Conservation (phyloP, 2,113 vertebrate genomes). For the Peromyscus polionotus region DNA sequence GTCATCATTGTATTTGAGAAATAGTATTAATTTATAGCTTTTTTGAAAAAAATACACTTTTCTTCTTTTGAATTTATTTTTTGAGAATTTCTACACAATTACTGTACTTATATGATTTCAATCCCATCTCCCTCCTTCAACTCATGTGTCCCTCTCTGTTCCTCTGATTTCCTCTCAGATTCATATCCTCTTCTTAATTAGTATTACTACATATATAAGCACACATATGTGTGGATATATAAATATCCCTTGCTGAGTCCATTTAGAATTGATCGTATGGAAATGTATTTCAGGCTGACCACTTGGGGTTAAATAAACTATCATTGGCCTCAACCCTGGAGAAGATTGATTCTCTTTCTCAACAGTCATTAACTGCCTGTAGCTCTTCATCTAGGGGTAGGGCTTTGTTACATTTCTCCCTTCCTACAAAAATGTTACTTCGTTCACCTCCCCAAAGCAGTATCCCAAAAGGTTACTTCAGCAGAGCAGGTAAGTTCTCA, state of each 20-base stretch:
- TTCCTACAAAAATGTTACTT: slow-evolving; percentile 4
- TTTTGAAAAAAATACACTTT: neutral
- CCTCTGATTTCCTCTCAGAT: neutral
- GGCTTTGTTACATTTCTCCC: neutral
- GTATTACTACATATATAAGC: neutral
- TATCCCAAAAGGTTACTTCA: neutral
- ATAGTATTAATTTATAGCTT: neutral
- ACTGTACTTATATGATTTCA: neutral
- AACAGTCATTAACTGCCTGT: neutral
- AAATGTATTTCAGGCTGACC: neutral
- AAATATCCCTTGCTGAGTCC: neutral
- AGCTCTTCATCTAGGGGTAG: neutral
- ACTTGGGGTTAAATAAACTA: neutral
- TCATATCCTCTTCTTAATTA: neutral
- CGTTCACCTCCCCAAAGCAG: neutral
- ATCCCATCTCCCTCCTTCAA: neutral
- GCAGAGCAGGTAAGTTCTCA: neutral
- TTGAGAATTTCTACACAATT: neutral
- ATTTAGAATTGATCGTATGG: neutral
- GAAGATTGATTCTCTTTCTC: neutral
- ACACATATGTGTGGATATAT: no score
- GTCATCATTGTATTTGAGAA: slow-evolving; percentile 7
- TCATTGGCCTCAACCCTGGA: neutral
- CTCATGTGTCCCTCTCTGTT: neutral
- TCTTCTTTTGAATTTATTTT: neutral